These are phyloP conservation scores for Sciurus vulgaris DNA, from an alignment of 2,797 vertebrate species.

Conservation along the genomic window DNA sequence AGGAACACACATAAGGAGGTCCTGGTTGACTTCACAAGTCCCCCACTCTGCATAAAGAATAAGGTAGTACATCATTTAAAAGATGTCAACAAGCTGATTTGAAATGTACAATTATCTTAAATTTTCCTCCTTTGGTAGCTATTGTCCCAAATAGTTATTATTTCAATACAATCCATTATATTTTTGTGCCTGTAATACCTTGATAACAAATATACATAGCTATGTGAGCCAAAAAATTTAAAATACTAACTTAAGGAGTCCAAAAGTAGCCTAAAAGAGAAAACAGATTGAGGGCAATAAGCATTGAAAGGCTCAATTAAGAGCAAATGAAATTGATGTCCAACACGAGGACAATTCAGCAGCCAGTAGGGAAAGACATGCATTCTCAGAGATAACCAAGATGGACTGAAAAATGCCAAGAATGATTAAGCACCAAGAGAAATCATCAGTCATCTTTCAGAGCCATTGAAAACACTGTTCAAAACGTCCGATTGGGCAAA, in stretches of 20 bases:
- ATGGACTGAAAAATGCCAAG: conserved; percentile 1
- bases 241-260: not conserved
- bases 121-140: not conserved
- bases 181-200: not conserved
- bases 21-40: not conserved
- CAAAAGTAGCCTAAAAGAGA: conserved; percentile 5
- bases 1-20: not conserved
- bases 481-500: not conserved
- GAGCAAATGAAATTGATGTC: not conserved
- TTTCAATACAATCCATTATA: not conserved
- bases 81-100: not conserved
- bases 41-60: not conserved
- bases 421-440: not conserved
- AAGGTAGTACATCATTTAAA: not conserved
- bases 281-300: not conserved
- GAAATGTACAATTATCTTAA: not conserved
- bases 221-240: not conserved
- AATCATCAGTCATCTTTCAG: conserved; percentile 28
- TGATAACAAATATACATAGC: not conserved
- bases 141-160: not conserved
- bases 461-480: not conserved
- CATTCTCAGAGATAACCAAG: not conserved
- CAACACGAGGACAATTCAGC: not conserved
- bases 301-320: conserved; percentile 14
- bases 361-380: not conserved